Evolutionary conservation across 2,113 vertebrate species (phyloP).

Genomic region (Geococcyx californianus): DNA sequence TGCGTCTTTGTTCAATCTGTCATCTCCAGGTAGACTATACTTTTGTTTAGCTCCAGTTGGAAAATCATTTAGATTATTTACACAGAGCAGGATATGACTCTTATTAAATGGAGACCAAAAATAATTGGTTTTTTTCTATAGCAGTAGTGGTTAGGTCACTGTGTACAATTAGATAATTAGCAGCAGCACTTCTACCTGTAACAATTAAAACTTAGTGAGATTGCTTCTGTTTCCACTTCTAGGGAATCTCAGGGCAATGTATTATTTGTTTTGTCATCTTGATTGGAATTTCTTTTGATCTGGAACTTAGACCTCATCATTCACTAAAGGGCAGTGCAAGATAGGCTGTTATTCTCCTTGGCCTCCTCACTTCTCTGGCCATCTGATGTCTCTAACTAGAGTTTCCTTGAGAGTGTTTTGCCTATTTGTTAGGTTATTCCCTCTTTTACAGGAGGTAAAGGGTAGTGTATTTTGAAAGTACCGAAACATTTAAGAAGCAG

Average conservation of each 20-base stretch:
- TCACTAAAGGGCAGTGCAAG: background rate
- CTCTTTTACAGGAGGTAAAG: background rate
- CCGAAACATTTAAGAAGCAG: background rate
- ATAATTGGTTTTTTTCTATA: background rate
- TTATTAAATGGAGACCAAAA: slow-evolving; percentile 1
- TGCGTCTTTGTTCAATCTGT: slow-evolving; percentile 34
- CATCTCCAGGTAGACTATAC: slow-evolving; percentile 51
- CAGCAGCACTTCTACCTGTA: background rate
- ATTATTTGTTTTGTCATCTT: background rate
- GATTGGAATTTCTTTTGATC: slow-evolving; percentile 21
- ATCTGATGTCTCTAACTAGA: background rate
- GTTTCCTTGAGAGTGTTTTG: background rate
- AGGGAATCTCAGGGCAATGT: background rate
- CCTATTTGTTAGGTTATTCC: background rate
- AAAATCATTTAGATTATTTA: slow-evolving; percentile 53
- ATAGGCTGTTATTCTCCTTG: accelerated
- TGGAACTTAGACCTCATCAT: background rate
- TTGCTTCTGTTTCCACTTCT: background rate
- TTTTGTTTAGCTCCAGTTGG: slow-evolving; percentile 59
- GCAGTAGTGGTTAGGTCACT: background rate
- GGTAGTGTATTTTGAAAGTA: background rate
- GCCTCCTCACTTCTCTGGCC: background rate
- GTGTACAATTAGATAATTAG: background rate
- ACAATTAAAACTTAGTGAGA: background rate
- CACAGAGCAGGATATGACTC: slow-evolving; percentile 51